Percentiles rank a stretch among this genome's conserved stretches.
Conservation (phyloP, 2,113 vertebrate genomes). For the Thunnus maccoyii region DNA sequence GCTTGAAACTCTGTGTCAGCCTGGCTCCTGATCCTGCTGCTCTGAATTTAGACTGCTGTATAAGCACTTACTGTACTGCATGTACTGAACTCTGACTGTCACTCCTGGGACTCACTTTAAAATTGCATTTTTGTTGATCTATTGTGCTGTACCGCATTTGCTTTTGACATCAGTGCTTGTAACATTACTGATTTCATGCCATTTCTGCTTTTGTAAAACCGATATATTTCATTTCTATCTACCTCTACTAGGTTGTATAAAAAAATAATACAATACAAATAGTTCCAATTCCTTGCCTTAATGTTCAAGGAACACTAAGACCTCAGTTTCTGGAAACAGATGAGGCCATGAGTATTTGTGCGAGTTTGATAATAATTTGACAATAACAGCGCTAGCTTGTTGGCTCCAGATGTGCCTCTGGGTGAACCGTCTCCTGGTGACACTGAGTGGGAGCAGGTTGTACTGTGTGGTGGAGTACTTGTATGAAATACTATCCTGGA, state of each 20-base stretch:
- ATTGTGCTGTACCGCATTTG: not conserved
- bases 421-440: slow-evolving; percentile 51
- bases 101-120: slow-evolving; percentile 16
- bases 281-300: slow-evolving; percentile 1
- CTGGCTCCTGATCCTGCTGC: slow-evolving; percentile 2
- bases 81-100: not conserved
- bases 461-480: slow-evolving; percentile 50
- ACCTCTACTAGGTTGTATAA: not conserved
- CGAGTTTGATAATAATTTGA: slow-evolving; percentile 43
- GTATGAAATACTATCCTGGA: slow-evolving; percentile 54
- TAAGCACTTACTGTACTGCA: slow-evolving; percentile 3
- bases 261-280: slow-evolving; percentile 21
- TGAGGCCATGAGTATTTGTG: not conserved
- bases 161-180: not conserved
- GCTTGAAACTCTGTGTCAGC: not conserved
- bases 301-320: slow-evolving; percentile 23
- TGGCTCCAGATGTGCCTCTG: slow-evolving; percentile 11
- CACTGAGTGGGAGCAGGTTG: slow-evolving; percentile 66
- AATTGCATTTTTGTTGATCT: slow-evolving; percentile 7
- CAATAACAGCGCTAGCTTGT: slow-evolving; percentile 28
- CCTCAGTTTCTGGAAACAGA: not conserved
- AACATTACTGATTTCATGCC: slow-evolving; percentile 2
- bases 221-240: slow-evolving; percentile 17
- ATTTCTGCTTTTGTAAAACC: slow-evolving; percentile 12
- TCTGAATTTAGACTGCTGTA: not conserved